Conservation (phyloP, 1,140 invertebrate genomes). For the Lepidurus arcticus region DNA sequence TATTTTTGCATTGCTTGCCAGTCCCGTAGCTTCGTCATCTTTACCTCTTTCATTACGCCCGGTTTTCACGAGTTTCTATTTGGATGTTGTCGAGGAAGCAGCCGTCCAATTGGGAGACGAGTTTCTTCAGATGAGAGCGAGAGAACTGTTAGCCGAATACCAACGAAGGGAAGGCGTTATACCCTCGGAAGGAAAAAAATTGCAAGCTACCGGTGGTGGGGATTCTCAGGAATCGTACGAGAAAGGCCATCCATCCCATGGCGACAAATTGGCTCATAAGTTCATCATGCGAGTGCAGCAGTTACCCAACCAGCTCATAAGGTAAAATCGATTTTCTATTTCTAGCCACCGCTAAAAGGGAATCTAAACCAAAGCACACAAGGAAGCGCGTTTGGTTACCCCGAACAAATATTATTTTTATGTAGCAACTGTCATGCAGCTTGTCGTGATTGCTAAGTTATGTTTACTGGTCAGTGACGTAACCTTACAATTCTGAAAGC, state of each 20-base stretch:
- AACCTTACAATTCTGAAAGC: no score
- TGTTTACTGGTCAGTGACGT: no score
- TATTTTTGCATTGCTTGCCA: conserved; percentile 54
- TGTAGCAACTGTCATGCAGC: no score
- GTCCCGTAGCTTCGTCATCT: conserved; percentile 48
- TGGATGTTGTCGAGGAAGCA: conserved; percentile 30
- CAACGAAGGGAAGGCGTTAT: conserved; percentile 52
- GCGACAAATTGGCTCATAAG: conserved; percentile 72
- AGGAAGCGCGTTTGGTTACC: background rate
- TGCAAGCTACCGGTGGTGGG: conserved; percentile 26
- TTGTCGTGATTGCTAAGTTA: no score
- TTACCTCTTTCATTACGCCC: conserved; percentile 35
- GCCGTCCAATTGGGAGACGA: conserved; percentile 33
- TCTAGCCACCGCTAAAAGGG: conserved; percentile 33
- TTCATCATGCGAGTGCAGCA: conserved; percentile 63
- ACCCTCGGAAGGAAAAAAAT: conserved; percentile 37
- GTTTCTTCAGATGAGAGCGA: conserved; percentile 53
- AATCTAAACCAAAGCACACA: conserved; percentile 17
- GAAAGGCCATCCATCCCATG: conserved; percentile 65
- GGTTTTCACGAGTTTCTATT: conserved; percentile 31
- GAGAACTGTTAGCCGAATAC: conserved; percentile 57
- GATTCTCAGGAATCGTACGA: conserved; percentile 62
- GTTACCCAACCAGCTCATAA: conserved; percentile 73
- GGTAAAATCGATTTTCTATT: conserved; percentile 49
- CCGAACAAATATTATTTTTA: background rate